Evolutionary conservation across 2,888 invertebrate species (phyloP), one percentile per base, ranked within the genome.

Genomic region (Anoplius nigerrimus): DNA sequence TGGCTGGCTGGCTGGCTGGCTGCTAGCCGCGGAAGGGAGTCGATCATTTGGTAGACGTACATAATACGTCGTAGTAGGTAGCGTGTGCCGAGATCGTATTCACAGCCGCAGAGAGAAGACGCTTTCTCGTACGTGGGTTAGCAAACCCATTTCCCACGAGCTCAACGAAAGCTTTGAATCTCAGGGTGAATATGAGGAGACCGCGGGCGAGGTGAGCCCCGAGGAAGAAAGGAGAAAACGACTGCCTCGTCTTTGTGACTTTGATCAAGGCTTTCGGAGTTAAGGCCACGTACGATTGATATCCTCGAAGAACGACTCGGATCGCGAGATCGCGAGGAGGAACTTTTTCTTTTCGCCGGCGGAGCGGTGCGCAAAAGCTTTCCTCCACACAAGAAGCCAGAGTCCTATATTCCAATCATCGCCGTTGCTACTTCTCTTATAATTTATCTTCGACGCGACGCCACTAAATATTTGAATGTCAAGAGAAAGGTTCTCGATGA

Each of bases 101-200:
- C 59, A n/a, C n/a, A 61, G 42, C 46, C 62, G 62, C 43, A 43
- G 57, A 20, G 54, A 59, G 53, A 22, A 22, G 53, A 24, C 21
- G 57, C 68, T 16, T 65, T 60, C 52, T 56, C 55, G 57, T 13
- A 48, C 60, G 56, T 45, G 62, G 66, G 72, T 52, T 48, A 63
- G 75, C 62, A 62, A 75, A 65, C 59, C 63, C 65, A 69, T 69
- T 71, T 59, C 66, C 45, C 48, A 53, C 61, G 53, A 52, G 63
- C 56, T 56, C 54, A 58, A 58, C 43, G 46, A 62, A 60, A 59
- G 67, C 62, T 59, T 70, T 59, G 62, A 46, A 66, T 48, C 65
- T 57, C 52, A 34, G 58, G 34, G 59, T 52, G 54, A 60, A 66
- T 72, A 57, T 71, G 61, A 34, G 34, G 34, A 34, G 34, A 6